These are phyloP conservation scores for Deilephila elpenor DNA, from an alignment of 2,888 invertebrate genomes.

Conservation along the genomic window DNA sequence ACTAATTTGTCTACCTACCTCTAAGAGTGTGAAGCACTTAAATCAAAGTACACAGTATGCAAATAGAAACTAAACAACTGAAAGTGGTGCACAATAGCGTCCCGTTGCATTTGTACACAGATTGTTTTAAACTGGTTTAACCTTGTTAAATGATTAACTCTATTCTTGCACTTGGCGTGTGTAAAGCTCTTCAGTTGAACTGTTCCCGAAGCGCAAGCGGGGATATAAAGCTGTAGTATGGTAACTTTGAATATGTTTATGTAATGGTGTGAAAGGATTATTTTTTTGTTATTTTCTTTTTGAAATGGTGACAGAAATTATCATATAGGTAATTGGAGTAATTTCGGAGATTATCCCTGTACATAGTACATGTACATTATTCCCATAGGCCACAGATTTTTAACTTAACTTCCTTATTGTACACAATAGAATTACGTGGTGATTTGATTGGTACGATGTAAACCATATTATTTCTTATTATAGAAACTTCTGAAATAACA, in stretches of 20 bases:
- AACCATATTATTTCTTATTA: neutral
- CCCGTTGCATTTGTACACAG: neutral
- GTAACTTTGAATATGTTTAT: neutral
- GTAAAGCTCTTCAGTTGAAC: conserved; percentile 17
- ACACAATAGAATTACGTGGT: too few species aligned
- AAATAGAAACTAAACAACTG: neutral
- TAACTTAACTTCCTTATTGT: too few species aligned
- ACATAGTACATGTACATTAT: too few species aligned
- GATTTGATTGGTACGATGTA: too few species aligned
- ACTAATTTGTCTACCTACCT: too few species aligned
- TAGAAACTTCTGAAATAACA: neutral
- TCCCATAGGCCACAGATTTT: too few species aligned
- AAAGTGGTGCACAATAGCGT: neutral
- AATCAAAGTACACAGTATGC: neutral
- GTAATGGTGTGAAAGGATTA: too few species aligned
- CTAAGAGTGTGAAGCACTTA: neutral
- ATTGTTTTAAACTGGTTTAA: conserved; percentile 21
- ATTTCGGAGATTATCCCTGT: too few species aligned
- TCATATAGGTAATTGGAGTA: too few species aligned
- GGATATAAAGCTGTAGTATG: conserved; percentile 7
- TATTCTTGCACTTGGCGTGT: conserved; percentile 21
- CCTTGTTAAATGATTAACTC: conserved; percentile 23
- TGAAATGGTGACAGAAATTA: too few species aligned
- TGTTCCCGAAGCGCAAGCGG: conserved; percentile 20
- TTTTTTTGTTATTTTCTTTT: too few species aligned